Base-by-base conservation (phyloP, 2,113 vertebrate species). In the Tragelaphus scriptus region DNA sequence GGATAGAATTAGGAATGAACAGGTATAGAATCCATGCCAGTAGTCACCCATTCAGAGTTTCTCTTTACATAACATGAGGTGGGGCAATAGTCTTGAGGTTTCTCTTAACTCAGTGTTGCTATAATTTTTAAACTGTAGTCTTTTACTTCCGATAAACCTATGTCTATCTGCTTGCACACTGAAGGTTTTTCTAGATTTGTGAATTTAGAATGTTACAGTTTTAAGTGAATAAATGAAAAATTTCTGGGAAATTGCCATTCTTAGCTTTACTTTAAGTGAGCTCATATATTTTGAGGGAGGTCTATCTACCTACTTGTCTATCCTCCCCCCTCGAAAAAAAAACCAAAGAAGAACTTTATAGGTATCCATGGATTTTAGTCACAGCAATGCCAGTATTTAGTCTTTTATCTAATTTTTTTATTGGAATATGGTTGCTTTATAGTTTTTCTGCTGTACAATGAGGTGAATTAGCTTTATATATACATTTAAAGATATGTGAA, bases 191-290 rank as follows among this genome's bases (percentile, higher is more conserved):
- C 59, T 85, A 75, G 65, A 89, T 58, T 63, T 82, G 65, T 63
- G 63, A 21, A 19, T 93, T 93, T 96, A 77, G 55, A 40, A 89
- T 89, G 79, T 88, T 61, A 75, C 0, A 85, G 10, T 85, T 94
- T 59, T 90, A 91, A 93, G 26, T 88, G 30, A 94, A 36, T 80
- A 93, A 96, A 77, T 58, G n/a, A 94, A 95, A 85, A 40, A 4
- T 77, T 88, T 91, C 47, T n/a, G 56, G 49, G 40, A 85, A 56
- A 77, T 75, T 49, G 28, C 25, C 49, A 90, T 88, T 49, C 61
- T 90, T 90, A 88, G 49, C 55, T 51, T 0, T 93, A 21, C 55
- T 90, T 58, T 32, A n/a, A 87, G 17, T 15, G 8, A 19, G 14
- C 51, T 55, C 32, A 4, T 47, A 11, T 58, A 79, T 84, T 79